These are phyloP conservation scores for Parnassius apollo DNA, from an alignment of 2,888 invertebrate species.

Conservation along the genomic window DNA sequence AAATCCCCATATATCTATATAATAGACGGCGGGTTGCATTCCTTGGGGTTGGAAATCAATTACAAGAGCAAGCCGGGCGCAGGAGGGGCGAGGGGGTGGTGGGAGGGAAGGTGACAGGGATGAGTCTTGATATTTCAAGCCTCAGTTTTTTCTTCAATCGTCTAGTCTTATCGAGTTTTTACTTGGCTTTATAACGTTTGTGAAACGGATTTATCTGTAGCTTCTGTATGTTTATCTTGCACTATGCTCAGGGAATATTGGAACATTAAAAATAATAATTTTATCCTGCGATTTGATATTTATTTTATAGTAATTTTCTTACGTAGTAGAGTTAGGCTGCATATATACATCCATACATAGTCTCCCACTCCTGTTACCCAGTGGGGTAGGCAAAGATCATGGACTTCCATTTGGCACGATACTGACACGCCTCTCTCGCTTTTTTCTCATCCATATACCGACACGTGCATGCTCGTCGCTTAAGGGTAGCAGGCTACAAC, in stretches of 20 bases:
- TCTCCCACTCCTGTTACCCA: too few species aligned
- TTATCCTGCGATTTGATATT: too few species aligned
- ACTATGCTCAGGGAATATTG: background rate
- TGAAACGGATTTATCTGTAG: slow-evolving; percentile 1
- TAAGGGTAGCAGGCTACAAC: too few species aligned
- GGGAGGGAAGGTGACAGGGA: slow-evolving; percentile 1
- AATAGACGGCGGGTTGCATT: slow-evolving; percentile 47
- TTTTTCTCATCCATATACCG: too few species aligned
- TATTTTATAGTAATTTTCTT: too few species aligned
- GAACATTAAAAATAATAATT: too few species aligned
- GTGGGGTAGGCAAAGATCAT: too few species aligned
- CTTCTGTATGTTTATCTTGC: background rate
- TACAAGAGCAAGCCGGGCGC: slow-evolving; percentile 38
- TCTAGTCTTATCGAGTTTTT: slow-evolving; percentile 1
- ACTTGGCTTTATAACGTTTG: slow-evolving; percentile 1
- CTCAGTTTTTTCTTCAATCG: background rate
- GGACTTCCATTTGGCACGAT: too few species aligned
- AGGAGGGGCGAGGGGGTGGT: background rate
- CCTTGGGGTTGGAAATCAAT: slow-evolving; percentile 55
- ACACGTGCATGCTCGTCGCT: too few species aligned
- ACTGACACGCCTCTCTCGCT: too few species aligned
- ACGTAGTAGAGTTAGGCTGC: too few species aligned
- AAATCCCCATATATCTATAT: slow-evolving; percentile 39
- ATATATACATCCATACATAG: too few species aligned
- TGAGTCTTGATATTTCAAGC: slow-evolving; percentile 12